Base-by-base conservation (phyloP, 2,888 invertebrate species). In the Meiosimyza platycephala region DNA sequence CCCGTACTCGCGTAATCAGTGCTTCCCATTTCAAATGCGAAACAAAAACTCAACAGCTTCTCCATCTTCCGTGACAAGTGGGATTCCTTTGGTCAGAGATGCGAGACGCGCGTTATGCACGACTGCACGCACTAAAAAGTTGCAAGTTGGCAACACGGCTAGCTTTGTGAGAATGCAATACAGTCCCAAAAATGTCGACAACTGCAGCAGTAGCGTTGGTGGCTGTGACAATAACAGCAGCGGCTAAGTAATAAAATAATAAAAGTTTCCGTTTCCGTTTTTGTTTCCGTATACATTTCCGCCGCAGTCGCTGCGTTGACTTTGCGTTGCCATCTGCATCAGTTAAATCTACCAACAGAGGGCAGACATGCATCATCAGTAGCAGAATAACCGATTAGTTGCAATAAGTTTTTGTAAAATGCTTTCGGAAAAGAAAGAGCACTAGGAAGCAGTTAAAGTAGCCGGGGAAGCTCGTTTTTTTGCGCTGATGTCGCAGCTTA, bases 81-180 rank as follows among this genome's bases (percentile, higher is more conserved):
- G 6, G 57, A 22, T 13, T 28, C 28, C 28, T 57, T 57, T 47
- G 47, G 47, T 18, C 63, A 48, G 18, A 13, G 47, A 16, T 48
- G 63, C 16, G 7, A 18, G 33, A 65, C n/a, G 28, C 33, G 28
- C 28, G 40, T 40, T 40, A 40, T 40, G 47, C 67, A 47, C 67
- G 66, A 54, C 55, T 66, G 40, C 54, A 66, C 66, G 66, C 66
- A 66, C 66, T 51, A 52, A 55, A 67, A 67, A 67, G 55, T 67
- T 67, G 47, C 65, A 64, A n/a, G 47, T 40, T 40, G 40, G 40
- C 40, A 40, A 9, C 40, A 40, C 40, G 5, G 40, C 4, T 9
- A 9, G 40, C 40, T 40, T 40, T 40, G 40, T 9, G 9, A 40
- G 40, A 40, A 7, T 40, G 40, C 40, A 40, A 40, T 40, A 7